These are phyloP conservation scores for Lepidostoma basale DNA, from an alignment of 1,140 invertebrate genomes.

Conservation along the genomic window DNA sequence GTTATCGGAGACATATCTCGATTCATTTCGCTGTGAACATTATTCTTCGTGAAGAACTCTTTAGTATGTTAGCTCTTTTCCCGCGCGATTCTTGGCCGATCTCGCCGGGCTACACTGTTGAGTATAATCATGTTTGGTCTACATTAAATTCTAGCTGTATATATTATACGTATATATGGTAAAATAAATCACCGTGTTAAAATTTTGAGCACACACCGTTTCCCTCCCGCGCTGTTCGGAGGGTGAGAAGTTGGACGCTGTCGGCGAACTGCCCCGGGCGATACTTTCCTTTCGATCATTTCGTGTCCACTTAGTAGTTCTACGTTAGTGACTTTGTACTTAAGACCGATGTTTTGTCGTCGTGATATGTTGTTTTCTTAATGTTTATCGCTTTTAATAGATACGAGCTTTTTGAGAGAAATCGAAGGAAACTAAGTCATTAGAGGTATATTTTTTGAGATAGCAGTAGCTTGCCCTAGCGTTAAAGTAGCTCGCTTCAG, in stretches of 20 bases:
- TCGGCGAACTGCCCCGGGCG: not conserved
- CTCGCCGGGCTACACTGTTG: slow-evolving; percentile 13
- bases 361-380: not conserved
- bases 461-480: slow-evolving; percentile 20
- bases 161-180: slow-evolving; percentile 41
- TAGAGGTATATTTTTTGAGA: slow-evolving; percentile 45
- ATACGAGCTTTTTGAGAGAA: slow-evolving; percentile 31
- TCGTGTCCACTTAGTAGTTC: not conserved
- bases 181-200: slow-evolving; percentile 40
- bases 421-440: slow-evolving; percentile 42
- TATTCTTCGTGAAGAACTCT: slow-evolving; percentile 20
- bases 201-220: slow-evolving; percentile 42
- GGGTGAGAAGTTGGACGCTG: slow-evolving; percentile 3
- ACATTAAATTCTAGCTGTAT: slow-evolving; percentile 37
- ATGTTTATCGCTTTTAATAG: slow-evolving; percentile 14
- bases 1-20: slow-evolving; percentile 36
- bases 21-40: slow-evolving; percentile 26
- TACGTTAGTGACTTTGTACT: slow-evolving; percentile 3
- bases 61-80: slow-evolving; percentile 14
- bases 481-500: not conserved
- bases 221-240: slow-evolving; percentile 30
- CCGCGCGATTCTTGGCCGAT: slow-evolving; percentile 1
- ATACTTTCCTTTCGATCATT: not conserved
- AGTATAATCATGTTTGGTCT: slow-evolving; percentile 37
- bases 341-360: not conserved